Evolutionary conservation across 2,797 vertebrate genomes (phyloP).

Genomic region (Sebastes hubbsi): DNA sequence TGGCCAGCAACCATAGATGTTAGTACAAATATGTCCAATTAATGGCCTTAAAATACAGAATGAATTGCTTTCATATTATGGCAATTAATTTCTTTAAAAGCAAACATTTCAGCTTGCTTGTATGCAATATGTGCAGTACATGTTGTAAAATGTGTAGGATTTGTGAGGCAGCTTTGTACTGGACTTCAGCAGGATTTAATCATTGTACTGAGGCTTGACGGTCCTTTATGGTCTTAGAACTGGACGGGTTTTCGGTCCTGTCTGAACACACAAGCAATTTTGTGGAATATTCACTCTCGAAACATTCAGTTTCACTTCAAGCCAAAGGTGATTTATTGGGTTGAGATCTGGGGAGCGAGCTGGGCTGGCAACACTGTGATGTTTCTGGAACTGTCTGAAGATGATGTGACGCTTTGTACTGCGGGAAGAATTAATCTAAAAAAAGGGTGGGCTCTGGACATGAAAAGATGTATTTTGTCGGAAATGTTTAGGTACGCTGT

Average conservation of each 20-base stretch:
- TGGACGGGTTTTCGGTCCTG: background rate
- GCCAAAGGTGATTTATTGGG: conserved; percentile 20
- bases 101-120: background rate
- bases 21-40: background rate
- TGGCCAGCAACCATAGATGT: background rate
- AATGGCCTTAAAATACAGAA: background rate
- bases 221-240: background rate
- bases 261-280: background rate
- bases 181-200: background rate
- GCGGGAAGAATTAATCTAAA: conserved; percentile 13
- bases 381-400: conserved; percentile 28
- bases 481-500: conserved; percentile 23
- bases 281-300: conserved; percentile 22
- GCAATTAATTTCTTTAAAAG: background rate
- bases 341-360: conserved; percentile 9
- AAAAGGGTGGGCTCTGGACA: background rate
- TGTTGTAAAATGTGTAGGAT: background rate
- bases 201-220: background rate
- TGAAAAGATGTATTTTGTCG: conserved; percentile 22
- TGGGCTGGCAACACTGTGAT: conserved; percentile 10
- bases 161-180: background rate
- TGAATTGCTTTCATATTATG: background rate
- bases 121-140: background rate
- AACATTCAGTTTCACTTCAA: conserved; percentile 12
- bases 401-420: conserved; percentile 8